A percentile compares a stretch with the other conserved stretches of the same genome.
These are phyloP conservation scores for Campylomormyrus tamandua DNA, from an alignment of 2,113 vertebrate genomes.

Conservation along the genomic window DNA sequence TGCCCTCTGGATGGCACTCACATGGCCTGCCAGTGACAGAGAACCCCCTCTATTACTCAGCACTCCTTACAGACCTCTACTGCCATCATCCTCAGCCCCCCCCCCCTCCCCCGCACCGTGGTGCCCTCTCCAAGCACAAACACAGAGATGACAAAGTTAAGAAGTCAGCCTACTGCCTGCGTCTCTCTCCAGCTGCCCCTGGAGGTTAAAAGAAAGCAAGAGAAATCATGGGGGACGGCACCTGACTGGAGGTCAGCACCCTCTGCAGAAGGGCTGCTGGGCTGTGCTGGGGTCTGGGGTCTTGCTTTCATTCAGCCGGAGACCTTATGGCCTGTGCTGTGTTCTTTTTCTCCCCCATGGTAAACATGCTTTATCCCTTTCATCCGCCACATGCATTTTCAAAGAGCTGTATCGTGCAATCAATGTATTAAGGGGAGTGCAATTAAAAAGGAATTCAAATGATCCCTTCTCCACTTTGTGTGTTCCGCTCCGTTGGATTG, in stretches of 20 bases:
- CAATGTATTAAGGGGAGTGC: constrained; percentile 47
- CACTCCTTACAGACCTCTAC: neutral
- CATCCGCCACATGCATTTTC: constrained; percentile 47
- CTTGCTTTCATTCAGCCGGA: neutral
- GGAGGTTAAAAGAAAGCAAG: neutral
- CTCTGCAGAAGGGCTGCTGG: neutral
- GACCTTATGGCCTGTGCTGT: neutral
- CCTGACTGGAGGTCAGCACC: neutral
- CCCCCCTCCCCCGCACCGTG: neutral
- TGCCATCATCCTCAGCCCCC: neutral
- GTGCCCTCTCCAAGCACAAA: neutral
- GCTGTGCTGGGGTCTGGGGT: neutral
- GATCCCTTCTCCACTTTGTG: constrained; percentile 42
- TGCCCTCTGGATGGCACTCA: constrained; percentile 65
- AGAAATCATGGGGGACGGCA: neutral
- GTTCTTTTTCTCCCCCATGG: neutral
- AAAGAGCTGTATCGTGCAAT: constrained; percentile 38
- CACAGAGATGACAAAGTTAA: neutral
- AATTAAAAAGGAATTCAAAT: constrained; percentile 59
- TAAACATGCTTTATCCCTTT: constrained; percentile 36
- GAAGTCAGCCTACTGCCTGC: neutral
- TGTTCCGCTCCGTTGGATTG: constrained; percentile 55
- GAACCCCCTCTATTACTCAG: neutral
- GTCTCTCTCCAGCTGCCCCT: neutral
- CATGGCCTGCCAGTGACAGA: constrained; percentile 61